A percentile compares a stretch with the other conserved stretches of the same genome.
Evolutionary conservation across 92 coral and sea anemone genomes (phyloP).

Genomic region (Pocillopora grandis): DNA sequence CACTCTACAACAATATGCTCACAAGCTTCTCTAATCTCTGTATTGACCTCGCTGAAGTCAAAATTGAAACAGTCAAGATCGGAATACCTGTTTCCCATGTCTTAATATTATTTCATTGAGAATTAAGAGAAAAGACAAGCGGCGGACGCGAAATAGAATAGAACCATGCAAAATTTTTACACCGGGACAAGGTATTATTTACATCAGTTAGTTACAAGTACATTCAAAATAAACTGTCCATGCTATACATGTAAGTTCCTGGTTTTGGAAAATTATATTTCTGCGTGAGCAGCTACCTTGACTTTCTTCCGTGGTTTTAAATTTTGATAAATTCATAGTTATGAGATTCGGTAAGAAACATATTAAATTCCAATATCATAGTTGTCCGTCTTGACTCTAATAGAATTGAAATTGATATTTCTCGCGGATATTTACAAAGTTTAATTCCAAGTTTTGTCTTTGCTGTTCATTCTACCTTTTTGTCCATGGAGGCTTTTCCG

Average conservation of each 20-base stretch:
- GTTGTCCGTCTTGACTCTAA: conserved; percentile 6
- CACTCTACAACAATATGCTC: neutral
- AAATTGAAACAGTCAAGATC: neutral
- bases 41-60: neutral
- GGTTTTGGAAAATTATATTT: neutral
- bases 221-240: conserved; percentile 3
- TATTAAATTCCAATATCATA: conserved; percentile 26
- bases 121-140: neutral
- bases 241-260: neutral
- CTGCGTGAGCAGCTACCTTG: neutral
- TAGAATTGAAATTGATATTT: conserved; percentile 13
- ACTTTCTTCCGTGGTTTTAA: neutral
- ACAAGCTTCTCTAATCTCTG: neutral
- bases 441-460: neutral
- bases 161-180: neutral
- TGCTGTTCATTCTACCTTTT: conserved; percentile 4
- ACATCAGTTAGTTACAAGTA: conserved; percentile 9
- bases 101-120: neutral
- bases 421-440: conserved; percentile 22
- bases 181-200: neutral
- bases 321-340: neutral
- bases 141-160: neutral
- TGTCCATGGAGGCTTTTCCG: conserved; percentile 1
- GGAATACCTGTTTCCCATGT: neutral
- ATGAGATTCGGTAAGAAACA: neutral